Evolutionary conservation across 2,113 vertebrate species (phyloP).

Genomic region (Motacilla alba): DNA sequence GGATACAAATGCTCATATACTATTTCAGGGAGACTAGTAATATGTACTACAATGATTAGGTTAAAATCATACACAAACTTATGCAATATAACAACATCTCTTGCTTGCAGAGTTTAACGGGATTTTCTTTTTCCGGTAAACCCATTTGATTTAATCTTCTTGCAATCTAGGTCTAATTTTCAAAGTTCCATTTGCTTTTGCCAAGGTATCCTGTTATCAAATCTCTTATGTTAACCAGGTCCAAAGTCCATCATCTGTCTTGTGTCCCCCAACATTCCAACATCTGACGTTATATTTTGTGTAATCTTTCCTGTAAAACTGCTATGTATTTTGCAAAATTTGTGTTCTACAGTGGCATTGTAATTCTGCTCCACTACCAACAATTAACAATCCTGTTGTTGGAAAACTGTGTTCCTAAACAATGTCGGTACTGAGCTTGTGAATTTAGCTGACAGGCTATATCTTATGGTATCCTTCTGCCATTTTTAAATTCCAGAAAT

Average conservation of each 20-base stretch:
- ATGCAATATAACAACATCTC: neutral
- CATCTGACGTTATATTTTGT: neutral
- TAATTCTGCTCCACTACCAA: neutral
- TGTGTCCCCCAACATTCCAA: neutral
- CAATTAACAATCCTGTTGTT: neutral
- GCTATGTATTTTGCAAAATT: neutral
- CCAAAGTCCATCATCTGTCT: neutral
- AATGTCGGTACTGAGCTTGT: neutral
- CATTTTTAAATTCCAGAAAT: conserved; percentile 6
- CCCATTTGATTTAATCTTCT: neutral
- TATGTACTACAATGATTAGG: neutral
- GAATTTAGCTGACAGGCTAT: neutral
- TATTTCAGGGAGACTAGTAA: neutral
- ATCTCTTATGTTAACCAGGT: neutral
- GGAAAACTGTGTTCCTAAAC: neutral
- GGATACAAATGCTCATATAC: neutral
- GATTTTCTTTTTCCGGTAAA: neutral
- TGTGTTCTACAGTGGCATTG: neutral
- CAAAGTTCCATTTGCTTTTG: neutral
- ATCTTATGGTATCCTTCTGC: neutral
- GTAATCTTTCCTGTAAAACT: neutral
- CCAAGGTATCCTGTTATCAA: neutral
- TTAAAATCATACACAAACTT: neutral
- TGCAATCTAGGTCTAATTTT: neutral
- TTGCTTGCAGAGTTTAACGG: neutral